Base-by-base conservation (phyloP, 2,888 invertebrate species). In the Eupithecia exiguata region DNA sequence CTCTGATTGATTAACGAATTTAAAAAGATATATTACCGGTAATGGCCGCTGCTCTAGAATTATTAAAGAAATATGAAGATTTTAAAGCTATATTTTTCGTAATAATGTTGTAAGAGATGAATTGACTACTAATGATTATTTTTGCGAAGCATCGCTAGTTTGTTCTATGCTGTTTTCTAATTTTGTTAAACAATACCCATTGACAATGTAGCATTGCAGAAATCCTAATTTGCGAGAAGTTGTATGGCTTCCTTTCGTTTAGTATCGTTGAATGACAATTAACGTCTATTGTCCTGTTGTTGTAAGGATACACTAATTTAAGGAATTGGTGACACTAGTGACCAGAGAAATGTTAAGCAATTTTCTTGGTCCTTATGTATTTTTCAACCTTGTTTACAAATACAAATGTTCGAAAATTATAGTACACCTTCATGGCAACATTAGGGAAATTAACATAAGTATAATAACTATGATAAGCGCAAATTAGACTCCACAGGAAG, bases 1-100 rank as follows among this genome's bases (percentile, higher is more conserved):
- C 83, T 80, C 81, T 84, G 84, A 84, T 84, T 86, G 83, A 85
- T 86, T 84, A 82, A 80, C 74, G 71, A 78, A 82, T 74, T 80
- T 80, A 78, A 82, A 83, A 79, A 81, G 72, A 70, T 74, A 74
- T 77, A 80, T 77, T 76, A 70, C 71, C 74, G 72, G 46, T 70
- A 74, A 70, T 53, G 36, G 70, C 74, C 71, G 74, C 65, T 38
- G 66, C 73, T 68, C 69, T 77, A 77, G 77, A 78, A 71, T 71
- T 61, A 67, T 38, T 43, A 66, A 66, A 36, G 63, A 58, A 58
- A 25, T 65, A 65, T 38, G 5, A 65, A 65, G 36, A 36, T 65
- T 65, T 65, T 65, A 21, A 12, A n/a, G 21, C 72, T 65, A 35
- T 49, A 66, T 65, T 74, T 71, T 67, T 62, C 35, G 62, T 71